Evolutionary conservation across 2,113 vertebrate species (phyloP).

Genomic region (Pachycephala philippinensis): DNA sequence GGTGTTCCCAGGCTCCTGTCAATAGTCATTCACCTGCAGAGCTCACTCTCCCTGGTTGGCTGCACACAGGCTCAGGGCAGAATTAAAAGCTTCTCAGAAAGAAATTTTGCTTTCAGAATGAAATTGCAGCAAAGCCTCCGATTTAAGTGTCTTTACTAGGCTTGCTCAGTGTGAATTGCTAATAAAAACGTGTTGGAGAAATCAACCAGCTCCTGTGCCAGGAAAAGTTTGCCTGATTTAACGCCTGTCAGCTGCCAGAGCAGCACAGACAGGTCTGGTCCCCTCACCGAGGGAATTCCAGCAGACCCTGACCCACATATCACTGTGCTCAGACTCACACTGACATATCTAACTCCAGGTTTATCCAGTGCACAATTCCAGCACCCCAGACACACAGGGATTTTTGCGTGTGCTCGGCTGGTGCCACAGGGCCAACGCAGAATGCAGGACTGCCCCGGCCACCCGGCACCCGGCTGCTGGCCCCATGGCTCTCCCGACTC

Average conservation of each 20-base stretch:
- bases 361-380: background rate
- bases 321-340: background rate
- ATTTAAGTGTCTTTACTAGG: background rate
- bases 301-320: background rate
- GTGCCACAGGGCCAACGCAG: background rate
- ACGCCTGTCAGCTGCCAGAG: background rate
- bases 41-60: fast-evolving
- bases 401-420: fast-evolving
- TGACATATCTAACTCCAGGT: background rate
- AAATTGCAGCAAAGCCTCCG: background rate
- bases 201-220: background rate
- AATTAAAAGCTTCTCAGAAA: background rate
- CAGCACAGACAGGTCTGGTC: background rate
- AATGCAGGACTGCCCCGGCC: fast-evolving
- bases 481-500: fast-evolving
- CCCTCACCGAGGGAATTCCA: background rate
- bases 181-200: background rate
- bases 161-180: background rate
- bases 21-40: background rate
- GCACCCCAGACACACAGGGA: fast-evolving
- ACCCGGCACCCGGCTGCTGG: fast-evolving
- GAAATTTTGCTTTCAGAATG: background rate
- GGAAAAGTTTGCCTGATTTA: background rate
- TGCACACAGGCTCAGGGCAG: background rate
- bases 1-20: background rate